Evolutionary conservation across 2,888 invertebrate species (phyloP), one percentile per base, ranked within the genome.

Genomic region (Hydriomena furcata): DNA sequence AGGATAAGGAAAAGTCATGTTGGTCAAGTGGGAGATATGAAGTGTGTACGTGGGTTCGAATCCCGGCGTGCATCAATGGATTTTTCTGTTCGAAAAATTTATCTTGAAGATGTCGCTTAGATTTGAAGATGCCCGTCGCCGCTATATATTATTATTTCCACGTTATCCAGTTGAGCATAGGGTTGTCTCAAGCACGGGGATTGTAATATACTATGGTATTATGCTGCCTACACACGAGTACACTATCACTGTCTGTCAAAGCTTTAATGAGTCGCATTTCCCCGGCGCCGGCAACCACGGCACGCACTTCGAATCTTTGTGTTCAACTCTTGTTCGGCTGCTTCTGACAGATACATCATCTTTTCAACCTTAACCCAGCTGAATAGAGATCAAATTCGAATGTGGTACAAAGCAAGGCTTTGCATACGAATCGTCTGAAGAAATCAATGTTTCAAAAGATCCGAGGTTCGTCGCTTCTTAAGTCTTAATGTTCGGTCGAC

Each of bases 381-480:
- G 11, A 3, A 40, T 47, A 52, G 11, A 42, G 34, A 7, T 28
- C 12, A 50, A 5, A 50, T 31, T 47, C 21, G 40, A 27, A 17
- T 30, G 42, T 7, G 20, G 36, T 20, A 35, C 36, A 31, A 46
- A 49, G 46, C 43, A 43, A 45, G 46, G 49, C 52, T 56, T 58
- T 54, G 76, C 74, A 77, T 77, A 76, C 73, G 63, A 75, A 73
- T 68, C 60, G 65, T 56, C 61, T 46, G 44, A 55, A 60, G 61
- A 65, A 72, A 72, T 70, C 66, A 63, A 67, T 64, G 65, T 55
- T 50, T 55, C 61, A 60, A 47, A 55, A 48, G 38, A 40, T 52
- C 34, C 50, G 40, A 55, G 44, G 44, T 49, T 49, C 38, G 40
- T 40, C 31, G 43, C 40, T 30, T 34, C 24, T 46, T 54, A 56